Conservation (phyloP, 2,113 vertebrate genomes). For the Megaceryle torquata region DNA sequence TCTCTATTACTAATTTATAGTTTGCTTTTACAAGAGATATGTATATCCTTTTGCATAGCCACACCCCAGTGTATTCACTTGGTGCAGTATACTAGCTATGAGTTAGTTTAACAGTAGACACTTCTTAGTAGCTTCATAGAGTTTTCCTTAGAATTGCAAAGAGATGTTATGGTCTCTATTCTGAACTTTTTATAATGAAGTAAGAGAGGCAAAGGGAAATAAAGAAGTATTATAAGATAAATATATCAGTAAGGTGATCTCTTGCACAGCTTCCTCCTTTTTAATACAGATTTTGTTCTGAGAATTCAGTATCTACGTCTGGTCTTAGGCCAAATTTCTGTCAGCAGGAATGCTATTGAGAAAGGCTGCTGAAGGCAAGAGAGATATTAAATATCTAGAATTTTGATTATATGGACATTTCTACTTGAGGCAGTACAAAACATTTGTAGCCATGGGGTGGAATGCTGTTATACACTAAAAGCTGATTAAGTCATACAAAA, state of each 20-base stretch:
- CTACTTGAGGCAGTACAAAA: not conserved
- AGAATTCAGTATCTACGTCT: not conserved
- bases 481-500: not conserved
- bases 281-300: not conserved
- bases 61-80: not conserved
- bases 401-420: not conserved
- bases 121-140: not conserved
- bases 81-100: not conserved
- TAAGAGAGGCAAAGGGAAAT: not conserved
- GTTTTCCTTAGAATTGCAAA: not conserved
- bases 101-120: not conserved
- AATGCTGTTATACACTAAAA: constrained; percentile 6
- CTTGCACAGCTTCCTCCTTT: not conserved
- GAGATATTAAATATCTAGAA: not conserved
- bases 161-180: not conserved
- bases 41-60: not conserved
- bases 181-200: not conserved
- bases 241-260: not conserved
- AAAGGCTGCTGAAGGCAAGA: constrained; percentile 11
- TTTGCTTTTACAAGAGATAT: not conserved
- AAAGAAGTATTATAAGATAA: not conserved
- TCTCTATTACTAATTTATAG: not conserved
- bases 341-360: not conserved
- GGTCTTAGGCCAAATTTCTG: not conserved
- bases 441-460: not conserved